These are phyloP conservation scores for Parapristionchus giblindavisi DNA, from an alignment of 2,888 invertebrate species.

Conservation along the genomic window DNA sequence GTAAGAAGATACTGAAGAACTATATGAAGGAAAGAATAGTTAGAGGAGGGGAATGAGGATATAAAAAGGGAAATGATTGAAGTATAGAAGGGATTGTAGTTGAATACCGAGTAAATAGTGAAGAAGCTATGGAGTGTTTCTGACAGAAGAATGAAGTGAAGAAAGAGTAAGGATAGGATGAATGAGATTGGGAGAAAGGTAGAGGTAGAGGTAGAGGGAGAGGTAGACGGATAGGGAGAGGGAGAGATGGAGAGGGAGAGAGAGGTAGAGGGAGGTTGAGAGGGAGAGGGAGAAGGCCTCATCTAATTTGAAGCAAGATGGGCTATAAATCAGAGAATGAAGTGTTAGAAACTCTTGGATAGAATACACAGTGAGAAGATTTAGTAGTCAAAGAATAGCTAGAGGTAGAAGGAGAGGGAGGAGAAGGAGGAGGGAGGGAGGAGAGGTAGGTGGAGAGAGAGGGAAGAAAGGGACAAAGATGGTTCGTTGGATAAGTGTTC, in stretches of 20 bases:
- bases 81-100: neutral
- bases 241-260: neutral
- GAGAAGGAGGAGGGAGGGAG: neutral
- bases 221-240: neutral
- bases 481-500: too few relatives aligned
- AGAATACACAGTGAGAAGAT: neutral
- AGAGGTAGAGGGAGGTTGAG: neutral
- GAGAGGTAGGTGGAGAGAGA: neutral
- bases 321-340: neutral
- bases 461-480: conserved; percentile 2
- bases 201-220: too few relatives aligned
- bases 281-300: conserved; percentile 13
- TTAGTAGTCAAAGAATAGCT: neutral
- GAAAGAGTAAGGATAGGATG: too few relatives aligned
- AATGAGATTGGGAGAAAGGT: neutral
- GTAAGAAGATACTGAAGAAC: neutral
- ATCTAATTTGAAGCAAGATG: neutral
- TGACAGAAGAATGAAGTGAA: neutral
- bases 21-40: neutral
- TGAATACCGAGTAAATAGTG: neutral
- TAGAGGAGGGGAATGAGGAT: neutral
- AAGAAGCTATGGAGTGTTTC: neutral
- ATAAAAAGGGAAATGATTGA: neutral
- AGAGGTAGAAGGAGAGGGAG: neutral
- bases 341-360: neutral